A percentile compares a stretch with the other conserved stretches of the same genome.
phyloP scores from a whole-genome alignment of 30 jellyfish, hydroid and myxozoan species.

The Aurelia coerulea region DNA sequence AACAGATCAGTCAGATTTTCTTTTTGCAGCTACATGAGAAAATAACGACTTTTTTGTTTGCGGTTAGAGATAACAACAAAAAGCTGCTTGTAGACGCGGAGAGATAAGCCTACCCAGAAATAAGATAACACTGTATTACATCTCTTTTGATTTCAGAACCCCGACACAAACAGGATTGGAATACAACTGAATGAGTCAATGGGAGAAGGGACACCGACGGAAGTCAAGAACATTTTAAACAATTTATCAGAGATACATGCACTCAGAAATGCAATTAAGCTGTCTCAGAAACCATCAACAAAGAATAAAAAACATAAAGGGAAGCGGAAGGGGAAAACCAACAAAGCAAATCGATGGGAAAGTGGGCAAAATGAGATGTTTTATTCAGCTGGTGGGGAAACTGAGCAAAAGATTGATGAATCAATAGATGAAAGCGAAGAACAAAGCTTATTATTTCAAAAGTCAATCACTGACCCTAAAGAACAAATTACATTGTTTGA shows the following conservation, averaged over 20 bases:
- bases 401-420: not conserved
- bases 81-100: no score
- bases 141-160: not conserved
- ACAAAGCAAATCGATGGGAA: constrained; percentile 13
- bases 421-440: not conserved
- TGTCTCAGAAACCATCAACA: constrained; percentile 4
- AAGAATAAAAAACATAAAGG: constrained; percentile 5
- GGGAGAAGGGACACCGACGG: constrained; percentile 4
- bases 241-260: constrained; percentile 12
- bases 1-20: no score
- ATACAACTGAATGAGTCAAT: not conserved
- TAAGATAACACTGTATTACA: not conserved
- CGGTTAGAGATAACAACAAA: no score
- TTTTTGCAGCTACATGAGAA: no score
- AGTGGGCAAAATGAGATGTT: constrained; percentile 23
- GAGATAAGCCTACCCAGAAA: not conserved
- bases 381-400: constrained; percentile 19
- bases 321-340: constrained; percentile 20
- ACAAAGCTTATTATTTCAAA: no score
- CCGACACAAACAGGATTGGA: not conserved
- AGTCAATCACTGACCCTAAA: not conserved
- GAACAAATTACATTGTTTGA: not conserved
- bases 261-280: constrained; percentile 13
- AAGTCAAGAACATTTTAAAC: constrained; percentile 3
- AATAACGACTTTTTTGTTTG: no score